phyloP scores from a whole-genome alignment of 2,113 vertebrate genomes.

The Lipotes vexillifer region DNA sequence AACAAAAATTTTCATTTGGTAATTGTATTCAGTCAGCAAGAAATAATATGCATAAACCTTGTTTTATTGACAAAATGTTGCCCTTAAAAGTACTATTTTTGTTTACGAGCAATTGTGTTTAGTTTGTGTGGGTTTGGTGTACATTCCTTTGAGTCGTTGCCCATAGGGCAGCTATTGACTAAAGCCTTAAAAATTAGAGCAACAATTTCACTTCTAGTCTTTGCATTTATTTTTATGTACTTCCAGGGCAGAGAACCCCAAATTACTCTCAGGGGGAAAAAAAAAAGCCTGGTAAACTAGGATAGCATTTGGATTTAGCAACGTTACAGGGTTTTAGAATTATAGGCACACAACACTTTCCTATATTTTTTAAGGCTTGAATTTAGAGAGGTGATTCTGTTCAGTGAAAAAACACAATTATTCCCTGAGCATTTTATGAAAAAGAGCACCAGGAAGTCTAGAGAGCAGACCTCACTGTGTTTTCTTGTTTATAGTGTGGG shows the following conservation, averaged over 20 bases:
- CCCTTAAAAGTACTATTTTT: constrained; percentile 49
- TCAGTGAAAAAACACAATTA: not conserved
- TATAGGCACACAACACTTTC: not conserved
- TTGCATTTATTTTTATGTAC: constrained; percentile 51
- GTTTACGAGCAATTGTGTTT: constrained; percentile 62
- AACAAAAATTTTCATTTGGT: constrained; percentile 66
- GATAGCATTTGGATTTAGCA: not conserved
- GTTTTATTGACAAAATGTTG: constrained; percentile 59
- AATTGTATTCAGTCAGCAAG: constrained; percentile 43
- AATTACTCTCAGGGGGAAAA: not conserved
- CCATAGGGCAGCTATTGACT: constrained; percentile 50
- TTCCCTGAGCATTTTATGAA: not conserved
- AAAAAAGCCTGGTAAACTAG: not conserved
- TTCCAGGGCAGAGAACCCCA: constrained; percentile 35
- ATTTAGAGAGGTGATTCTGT: not conserved
- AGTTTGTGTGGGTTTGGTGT: not conserved
- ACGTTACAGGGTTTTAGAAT: not conserved
- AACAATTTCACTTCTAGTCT: constrained; percentile 40
- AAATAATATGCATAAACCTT: constrained; percentile 39
- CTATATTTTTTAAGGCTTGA: not conserved
- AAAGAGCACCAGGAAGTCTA: not conserved
- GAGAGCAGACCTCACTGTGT: not conserved
- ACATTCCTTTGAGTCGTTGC: constrained; percentile 23
- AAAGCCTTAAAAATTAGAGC: constrained; percentile 58
- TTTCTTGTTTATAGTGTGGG: not conserved